phyloP scores from a whole-genome alignment of 2,113 vertebrate species.

The Pseudorhombus dupliciocellatus region DNA sequence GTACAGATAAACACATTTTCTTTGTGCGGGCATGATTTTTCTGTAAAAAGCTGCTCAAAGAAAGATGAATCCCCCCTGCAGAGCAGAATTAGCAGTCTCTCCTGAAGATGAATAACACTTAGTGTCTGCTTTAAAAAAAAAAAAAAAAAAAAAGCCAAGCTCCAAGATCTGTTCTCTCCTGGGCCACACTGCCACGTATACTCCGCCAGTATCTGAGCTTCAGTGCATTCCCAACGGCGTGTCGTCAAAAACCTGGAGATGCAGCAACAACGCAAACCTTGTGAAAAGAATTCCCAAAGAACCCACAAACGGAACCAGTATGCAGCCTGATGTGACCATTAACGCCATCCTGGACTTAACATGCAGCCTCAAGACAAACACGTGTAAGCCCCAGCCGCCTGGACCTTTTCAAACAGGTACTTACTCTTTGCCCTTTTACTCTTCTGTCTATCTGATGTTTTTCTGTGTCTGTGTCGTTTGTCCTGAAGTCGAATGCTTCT shows the following conservation, averaged over 20 bases:
- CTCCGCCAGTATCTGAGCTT: background rate
- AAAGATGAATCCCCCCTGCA: slow-evolving; percentile 72
- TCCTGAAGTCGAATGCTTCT: background rate
- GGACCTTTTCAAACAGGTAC: slow-evolving; percentile 32
- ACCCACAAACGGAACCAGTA: background rate
- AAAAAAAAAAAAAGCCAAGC: slow-evolving; percentile 64
- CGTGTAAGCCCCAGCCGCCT: slow-evolving; percentile 32
- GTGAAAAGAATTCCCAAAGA: slow-evolving; percentile 1
- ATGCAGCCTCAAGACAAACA: slow-evolving; percentile 36
- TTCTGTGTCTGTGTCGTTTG: background rate
- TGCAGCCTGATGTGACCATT: slow-evolving; percentile 7
- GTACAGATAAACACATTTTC: slow-evolving; percentile 35
- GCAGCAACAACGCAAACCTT: slow-evolving; percentile 20
- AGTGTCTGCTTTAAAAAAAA: slow-evolving; percentile 33
- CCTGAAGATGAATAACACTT: slow-evolving; percentile 41
- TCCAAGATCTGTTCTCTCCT: slow-evolving; percentile 62
- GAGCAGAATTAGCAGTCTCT: slow-evolving; percentile 79
- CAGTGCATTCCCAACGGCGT: slow-evolving; percentile 10
- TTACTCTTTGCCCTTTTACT: too few relatives aligned
- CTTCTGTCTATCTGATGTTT: too few relatives aligned
- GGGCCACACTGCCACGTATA: slow-evolving; percentile 40
- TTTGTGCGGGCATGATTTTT: slow-evolving; percentile 62
- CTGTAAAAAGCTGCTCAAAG: slow-evolving; percentile 25
- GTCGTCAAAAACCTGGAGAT: slow-evolving; percentile 17
- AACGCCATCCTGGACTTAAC: slow-evolving; percentile 25